Evolutionary conservation across 1,140 invertebrate genomes (phyloP), one percentile per base, ranked within the genome.

Genomic region (Lordiphosa clarofinis): DNA sequence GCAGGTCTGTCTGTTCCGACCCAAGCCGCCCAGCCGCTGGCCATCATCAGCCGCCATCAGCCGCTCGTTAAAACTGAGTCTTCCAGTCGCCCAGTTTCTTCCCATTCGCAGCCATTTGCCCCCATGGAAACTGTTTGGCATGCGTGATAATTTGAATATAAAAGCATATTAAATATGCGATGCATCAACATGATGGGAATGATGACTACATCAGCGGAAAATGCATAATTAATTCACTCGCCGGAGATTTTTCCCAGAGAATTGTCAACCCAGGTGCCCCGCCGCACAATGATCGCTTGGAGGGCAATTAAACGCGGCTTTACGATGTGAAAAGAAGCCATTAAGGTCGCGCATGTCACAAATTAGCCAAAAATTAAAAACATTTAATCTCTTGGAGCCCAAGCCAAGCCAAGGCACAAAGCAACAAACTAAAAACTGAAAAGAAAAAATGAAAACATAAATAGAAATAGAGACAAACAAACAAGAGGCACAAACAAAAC

Each of bases 241-340:
- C 42, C 39, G 40, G 21, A 24, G 19, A 35, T 44, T 58, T 47
- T 66, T 56, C 53, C 56, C 73, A 81, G 38, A 56, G 61, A 81
- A 81, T 81, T 79, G 75, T 79, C 75, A 79, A 81, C 75, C 9
- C 37, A 31, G 21, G 21, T 31, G 28, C 6, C 11, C 35, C 47
- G 28, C 38, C 35, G 40, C n/a, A 43, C 52, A 66, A 56, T 65
- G 61, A 64, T 56, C 44, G 64, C 69, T 74, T 66, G 28, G 15
- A 48, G 66, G 66, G 75, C 75, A 74, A 79, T 79, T 79, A 79
- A 81, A 79, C 54, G 56, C 56, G 52, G 39, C 57, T 81, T 81
- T 81, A 81, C 75, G 76, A 81, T 81, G 75, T 81, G 75, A 81
- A 81, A 81, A 81, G 75, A 79, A 81, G 75, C 76, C 76, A 81